These are phyloP conservation scores for Entomobrya multifasciata DNA, from an alignment of 2,888 invertebrate genomes.

Conservation along the genomic window DNA sequence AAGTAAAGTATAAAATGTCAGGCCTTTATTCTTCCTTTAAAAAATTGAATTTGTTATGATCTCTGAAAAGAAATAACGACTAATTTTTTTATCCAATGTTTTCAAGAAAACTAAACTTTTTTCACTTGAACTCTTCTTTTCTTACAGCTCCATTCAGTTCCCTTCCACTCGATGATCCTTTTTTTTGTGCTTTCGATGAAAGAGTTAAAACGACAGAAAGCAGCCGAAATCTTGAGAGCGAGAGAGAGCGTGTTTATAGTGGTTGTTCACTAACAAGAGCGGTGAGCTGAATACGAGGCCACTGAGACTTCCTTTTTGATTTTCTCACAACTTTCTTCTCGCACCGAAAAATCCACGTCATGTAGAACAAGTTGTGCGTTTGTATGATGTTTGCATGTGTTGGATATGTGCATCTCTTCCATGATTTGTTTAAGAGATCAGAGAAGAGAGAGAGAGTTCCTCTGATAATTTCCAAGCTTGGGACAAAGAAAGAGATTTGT, in stretches of 20 bases:
- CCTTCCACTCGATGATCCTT: conserved; percentile 52
- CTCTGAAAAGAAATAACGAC: not conserved
- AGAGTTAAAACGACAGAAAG: not conserved
- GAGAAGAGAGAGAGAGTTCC: no score
- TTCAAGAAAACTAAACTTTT: conserved; percentile 27
- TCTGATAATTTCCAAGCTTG: no score
- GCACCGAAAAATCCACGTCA: not conserved
- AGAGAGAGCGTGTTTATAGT: conserved; percentile 5
- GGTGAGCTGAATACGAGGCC: conserved; percentile 22
- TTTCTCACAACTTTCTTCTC: not conserved
- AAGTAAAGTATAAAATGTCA: not conserved
- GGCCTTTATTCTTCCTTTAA: no score
- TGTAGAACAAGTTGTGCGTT: not conserved
- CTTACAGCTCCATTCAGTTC: not conserved
- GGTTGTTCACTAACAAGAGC: not conserved
- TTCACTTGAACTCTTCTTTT: conserved; percentile 28
- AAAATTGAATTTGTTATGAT: conserved; percentile 46
- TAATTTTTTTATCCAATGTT: not conserved
- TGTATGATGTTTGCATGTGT: not conserved
- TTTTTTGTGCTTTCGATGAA: conserved; percentile 4
- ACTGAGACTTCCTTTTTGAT: conserved; percentile 41
- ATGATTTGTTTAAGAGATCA: no score
- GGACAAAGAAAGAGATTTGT: no score
- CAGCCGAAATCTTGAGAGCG: not conserved
- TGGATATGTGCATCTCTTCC: no score